Evolutionary conservation across 1,140 invertebrate genomes (phyloP).

Genomic region (Trichonephila clavata): DNA sequence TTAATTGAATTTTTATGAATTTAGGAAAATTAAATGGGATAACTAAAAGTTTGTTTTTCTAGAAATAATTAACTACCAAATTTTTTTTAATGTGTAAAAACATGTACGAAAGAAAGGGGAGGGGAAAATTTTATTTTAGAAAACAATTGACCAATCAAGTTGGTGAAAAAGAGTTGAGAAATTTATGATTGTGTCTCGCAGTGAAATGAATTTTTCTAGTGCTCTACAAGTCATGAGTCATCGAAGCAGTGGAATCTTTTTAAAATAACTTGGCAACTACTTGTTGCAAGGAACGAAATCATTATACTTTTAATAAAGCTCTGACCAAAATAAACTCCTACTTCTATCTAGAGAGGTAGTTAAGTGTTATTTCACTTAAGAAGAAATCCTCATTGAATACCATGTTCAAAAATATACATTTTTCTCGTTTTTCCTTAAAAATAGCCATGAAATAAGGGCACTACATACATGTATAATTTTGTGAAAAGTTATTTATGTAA

Average conservation of each 20-base stretch:
- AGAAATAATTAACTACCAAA: no score
- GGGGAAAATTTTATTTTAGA: no score
- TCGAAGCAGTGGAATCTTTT: background rate
- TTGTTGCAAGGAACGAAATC: background rate
- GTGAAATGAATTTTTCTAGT: background rate
- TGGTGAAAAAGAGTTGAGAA: no score
- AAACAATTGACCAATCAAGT: no score
- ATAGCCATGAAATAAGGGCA: no score
- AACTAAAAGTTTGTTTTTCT: no score
- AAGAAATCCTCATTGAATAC: background rate
- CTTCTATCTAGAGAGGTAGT: background rate
- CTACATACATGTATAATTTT: no score
- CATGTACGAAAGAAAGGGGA: no score
- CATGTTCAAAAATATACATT: background rate
- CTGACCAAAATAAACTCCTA: background rate
- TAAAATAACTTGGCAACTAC: background rate
- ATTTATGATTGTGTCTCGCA: background rate
- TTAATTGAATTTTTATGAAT: no score
- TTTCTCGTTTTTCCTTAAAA: background rate
- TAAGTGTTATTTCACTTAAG: background rate
- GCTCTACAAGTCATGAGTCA: background rate
- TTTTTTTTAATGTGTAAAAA: no score
- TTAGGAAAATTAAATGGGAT: no score
- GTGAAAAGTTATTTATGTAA: no score
- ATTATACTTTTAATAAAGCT: background rate